Evolutionary conservation across 2,888 invertebrate species (phyloP).

Genomic region (Amiota minor): DNA sequence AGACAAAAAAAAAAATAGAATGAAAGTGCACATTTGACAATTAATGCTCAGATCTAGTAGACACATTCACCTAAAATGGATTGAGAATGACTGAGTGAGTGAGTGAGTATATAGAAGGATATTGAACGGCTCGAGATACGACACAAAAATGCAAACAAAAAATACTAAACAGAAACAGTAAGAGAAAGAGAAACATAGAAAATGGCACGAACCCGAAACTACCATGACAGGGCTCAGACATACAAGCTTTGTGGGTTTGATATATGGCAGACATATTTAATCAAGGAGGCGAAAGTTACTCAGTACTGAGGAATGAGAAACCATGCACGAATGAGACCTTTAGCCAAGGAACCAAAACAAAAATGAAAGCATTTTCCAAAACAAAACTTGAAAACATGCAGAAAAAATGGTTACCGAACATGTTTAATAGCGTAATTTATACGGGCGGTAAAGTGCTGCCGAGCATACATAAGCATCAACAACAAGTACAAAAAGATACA

Average conservation of each 20-base stretch:
- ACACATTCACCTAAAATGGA: too few species aligned
- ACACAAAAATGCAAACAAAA: too few species aligned
- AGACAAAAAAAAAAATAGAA: too few species aligned
- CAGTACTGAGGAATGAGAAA: neutral
- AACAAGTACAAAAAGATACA: constrained; percentile 3
- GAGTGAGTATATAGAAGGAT: too few species aligned
- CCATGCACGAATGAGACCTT: constrained; percentile 22
- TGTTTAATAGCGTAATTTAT: constrained; percentile 67
- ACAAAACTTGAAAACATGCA: neutral
- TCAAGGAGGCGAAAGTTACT: constrained; percentile 33
- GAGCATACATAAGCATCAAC: constrained; percentile 17
- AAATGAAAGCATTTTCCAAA: constrained; percentile 6
- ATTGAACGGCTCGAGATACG: too few species aligned
- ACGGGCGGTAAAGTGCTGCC: constrained; percentile 45
- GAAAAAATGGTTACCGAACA: constrained; percentile 50
- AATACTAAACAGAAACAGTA: constrained; percentile 18
- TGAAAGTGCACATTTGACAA: too few species aligned
- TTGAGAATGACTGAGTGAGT: too few species aligned
- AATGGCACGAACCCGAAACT: constrained; percentile 42
- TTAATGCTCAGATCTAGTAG: too few species aligned
- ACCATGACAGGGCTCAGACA: constrained; percentile 64
- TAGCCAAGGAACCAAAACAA: constrained; percentile 4
- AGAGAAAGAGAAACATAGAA: constrained; percentile 56
- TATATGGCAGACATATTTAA: constrained; percentile 58
- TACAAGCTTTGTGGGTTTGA: constrained; percentile 62